phyloP scores from a whole-genome alignment of 2,888 invertebrate genomes.

The Anthrax anthrax region DNA sequence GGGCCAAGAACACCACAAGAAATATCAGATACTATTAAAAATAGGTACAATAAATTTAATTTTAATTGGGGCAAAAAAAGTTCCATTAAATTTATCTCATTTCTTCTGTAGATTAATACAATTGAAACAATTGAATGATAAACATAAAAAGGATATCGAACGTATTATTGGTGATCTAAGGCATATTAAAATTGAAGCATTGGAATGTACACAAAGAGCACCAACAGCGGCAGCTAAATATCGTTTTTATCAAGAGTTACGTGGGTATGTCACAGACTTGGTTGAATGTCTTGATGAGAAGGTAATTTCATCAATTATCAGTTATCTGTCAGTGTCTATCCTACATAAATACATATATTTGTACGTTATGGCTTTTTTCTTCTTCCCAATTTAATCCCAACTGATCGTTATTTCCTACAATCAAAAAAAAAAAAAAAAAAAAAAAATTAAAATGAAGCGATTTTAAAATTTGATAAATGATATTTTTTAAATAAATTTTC shows the following conservation, averaged over 20 bases:
- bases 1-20: slow-evolving; percentile 27
- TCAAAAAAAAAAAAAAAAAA: too few relatives aligned
- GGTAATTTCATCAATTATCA: slow-evolving; percentile 40
- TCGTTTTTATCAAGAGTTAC: slow-evolving; percentile 86
- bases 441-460: too few relatives aligned
- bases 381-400: too few relatives aligned
- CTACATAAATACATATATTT: too few relatives aligned
- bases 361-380: too few relatives aligned
- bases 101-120: slow-evolving; percentile 37
- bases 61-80: too few relatives aligned
- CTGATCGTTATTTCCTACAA: too few relatives aligned
- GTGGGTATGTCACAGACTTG: slow-evolving; percentile 90
- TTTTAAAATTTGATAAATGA: too few relatives aligned
- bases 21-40: slow-evolving; percentile 22
- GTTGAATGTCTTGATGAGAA: slow-evolving; percentile 97
- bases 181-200: slow-evolving; percentile 34
- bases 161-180: slow-evolving; percentile 34
- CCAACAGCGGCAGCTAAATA: slow-evolving; percentile 62
- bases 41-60: slow-evolving; percentile 15
- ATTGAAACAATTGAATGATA: slow-evolving; percentile 39
- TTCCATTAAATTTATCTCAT: background rate
- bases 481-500: too few relatives aligned
- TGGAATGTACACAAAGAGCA: slow-evolving; percentile 36
- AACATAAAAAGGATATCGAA: slow-evolving; percentile 33
- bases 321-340: background rate